A percentile compares a stretch with the other conserved stretches of the same genome.
These are phyloP conservation scores for Pinna nobilis DNA, from an alignment of 1,140 invertebrate genomes.

Conservation along the genomic window DNA sequence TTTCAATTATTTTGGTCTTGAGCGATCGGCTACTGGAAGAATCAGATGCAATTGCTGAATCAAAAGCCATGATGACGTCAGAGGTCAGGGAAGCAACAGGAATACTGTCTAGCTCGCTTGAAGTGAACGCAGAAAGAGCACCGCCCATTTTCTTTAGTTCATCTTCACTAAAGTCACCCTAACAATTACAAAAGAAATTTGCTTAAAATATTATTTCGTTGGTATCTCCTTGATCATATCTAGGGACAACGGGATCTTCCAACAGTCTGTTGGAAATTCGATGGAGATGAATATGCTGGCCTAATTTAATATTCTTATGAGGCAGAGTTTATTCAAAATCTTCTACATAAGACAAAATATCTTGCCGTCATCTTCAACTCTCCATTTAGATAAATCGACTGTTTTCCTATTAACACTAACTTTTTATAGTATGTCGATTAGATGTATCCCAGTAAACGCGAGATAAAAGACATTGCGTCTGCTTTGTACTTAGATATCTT, in stretches of 20 bases:
- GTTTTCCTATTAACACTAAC: no score
- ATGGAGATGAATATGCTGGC: no score
- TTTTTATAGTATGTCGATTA: no score
- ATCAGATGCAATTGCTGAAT: not conserved
- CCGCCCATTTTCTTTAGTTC: slow-evolving; percentile 37
- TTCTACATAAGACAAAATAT: no score
- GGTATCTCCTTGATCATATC: not conserved
- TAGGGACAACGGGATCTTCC: not conserved
- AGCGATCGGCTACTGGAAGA: not conserved
- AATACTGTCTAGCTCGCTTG: slow-evolving; percentile 32
- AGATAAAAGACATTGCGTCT: no score
- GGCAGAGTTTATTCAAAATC: no score
- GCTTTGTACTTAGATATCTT: no score
- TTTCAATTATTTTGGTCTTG: slow-evolving; percentile 24
- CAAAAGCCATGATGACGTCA: slow-evolving; percentile 20
- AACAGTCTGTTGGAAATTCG: not conserved
- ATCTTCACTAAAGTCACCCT: slow-evolving; percentile 27
- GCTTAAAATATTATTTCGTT: not conserved
- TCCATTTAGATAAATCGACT: no score
- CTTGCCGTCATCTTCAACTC: no score
- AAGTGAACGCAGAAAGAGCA: slow-evolving; percentile 3
- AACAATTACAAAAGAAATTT: not conserved
- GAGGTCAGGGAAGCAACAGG: slow-evolving; percentile 24
- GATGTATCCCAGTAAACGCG: no score
- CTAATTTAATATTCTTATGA: no score